phyloP scores from a whole-genome alignment of 2,888 invertebrate genomes.

The Ectemnius lituratus region DNA sequence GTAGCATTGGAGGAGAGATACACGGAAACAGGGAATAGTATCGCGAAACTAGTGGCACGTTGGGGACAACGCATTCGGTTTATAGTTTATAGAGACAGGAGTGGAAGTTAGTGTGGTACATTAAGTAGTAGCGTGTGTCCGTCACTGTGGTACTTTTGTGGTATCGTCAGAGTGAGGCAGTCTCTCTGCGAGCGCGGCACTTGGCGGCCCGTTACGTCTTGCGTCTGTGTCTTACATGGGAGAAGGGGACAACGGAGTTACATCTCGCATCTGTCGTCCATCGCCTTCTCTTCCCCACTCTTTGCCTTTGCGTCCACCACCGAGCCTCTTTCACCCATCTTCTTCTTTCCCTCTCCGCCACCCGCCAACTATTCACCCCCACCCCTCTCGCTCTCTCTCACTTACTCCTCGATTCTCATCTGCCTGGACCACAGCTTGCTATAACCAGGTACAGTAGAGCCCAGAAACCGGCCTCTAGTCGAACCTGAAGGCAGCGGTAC shows the following conservation, averaged over 20 bases:
- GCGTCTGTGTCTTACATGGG: conserved; percentile 27
- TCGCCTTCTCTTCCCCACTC: conserved; percentile 5
- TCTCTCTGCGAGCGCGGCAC: background rate
- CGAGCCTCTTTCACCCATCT: conserved; percentile 10
- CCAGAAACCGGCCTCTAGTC: conserved; percentile 39
- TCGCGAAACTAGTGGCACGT: too few species aligned
- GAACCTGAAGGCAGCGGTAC: conserved; percentile 21
- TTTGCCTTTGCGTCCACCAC: conserved; percentile 5
- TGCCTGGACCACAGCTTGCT: conserved; percentile 28
- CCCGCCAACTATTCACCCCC: conserved; percentile 30
- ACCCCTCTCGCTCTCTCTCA: conserved; percentile 4
- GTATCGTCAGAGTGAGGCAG: conserved; percentile 18
- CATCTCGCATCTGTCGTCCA: conserved; percentile 69
- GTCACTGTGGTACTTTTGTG: conserved; percentile 15
- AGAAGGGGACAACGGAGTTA: conserved; percentile 55
- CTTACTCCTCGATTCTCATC: conserved; percentile 9
- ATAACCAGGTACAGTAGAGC: background rate
- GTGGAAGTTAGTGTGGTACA: too few species aligned
- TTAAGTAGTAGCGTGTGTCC: too few species aligned
- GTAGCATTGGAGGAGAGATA: too few species aligned
- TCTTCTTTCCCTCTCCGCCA: conserved; percentile 40
- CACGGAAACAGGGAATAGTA: too few species aligned
- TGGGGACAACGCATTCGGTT: too few species aligned
- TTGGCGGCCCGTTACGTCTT: conserved; percentile 66
- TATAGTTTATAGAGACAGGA: too few species aligned